phyloP scores from a whole-genome alignment of 2,113 vertebrate genomes.

The Sakesphorus luctuosus region DNA sequence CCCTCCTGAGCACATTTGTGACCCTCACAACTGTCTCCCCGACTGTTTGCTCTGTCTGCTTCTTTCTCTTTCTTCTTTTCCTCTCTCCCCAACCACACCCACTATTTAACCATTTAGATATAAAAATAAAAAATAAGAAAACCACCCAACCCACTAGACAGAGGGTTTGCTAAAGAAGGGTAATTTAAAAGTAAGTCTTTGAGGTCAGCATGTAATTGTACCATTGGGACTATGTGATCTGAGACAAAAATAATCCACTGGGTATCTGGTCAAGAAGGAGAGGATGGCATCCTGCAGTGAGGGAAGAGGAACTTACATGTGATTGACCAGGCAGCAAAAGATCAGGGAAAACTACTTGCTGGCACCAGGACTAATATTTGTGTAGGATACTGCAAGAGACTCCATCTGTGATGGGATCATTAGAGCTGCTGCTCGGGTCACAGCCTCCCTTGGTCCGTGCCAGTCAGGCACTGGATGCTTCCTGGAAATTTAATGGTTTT shows the following conservation, averaged over 20 bases:
- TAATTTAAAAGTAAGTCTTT: constrained; percentile 82
- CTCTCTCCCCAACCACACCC: constrained; percentile 69
- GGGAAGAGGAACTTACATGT: constrained; percentile 24
- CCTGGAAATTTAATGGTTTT: neutral
- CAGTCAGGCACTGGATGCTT: neutral
- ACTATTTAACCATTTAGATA: constrained; percentile 80
- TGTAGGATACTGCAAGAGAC: neutral
- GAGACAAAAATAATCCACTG: constrained; percentile 79
- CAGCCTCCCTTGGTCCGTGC: neutral
- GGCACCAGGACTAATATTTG: neutral
- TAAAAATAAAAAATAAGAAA: constrained; percentile 76
- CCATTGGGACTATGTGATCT: constrained; percentile 71
- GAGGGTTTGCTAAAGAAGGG: constrained; percentile 80
- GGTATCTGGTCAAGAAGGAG: constrained; percentile 73
- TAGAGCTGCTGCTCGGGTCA: neutral
- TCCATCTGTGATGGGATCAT: neutral
- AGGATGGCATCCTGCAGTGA: constrained; percentile 44
- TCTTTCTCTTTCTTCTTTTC: constrained; percentile 55
- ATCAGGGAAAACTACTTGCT: neutral
- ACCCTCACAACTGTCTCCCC: constrained; percentile 4
- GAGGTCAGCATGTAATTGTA: constrained; percentile 83
- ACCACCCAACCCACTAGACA: constrained; percentile 79
- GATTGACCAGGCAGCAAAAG: constrained; percentile 27
- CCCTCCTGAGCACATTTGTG: neutral
- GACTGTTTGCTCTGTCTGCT: constrained; percentile 46